phyloP scores from a whole-genome alignment of 2,888 invertebrate genomes.

The Meta bourneti region DNA sequence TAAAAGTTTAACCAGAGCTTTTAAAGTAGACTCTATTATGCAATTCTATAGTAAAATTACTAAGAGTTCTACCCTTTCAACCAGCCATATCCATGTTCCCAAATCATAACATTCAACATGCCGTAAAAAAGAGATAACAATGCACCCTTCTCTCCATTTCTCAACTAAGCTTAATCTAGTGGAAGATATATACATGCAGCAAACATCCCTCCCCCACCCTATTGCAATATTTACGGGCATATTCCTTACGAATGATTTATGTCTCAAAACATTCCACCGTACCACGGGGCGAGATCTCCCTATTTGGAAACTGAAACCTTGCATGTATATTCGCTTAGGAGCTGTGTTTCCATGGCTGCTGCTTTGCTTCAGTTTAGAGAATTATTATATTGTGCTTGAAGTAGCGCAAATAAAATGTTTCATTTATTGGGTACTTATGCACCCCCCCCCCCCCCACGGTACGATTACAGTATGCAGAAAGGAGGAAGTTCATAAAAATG shows the following conservation, averaged over 20 bases:
- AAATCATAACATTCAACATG: slow-evolving; percentile 15
- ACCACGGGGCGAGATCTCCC: neutral
- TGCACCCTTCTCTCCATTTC: slow-evolving; percentile 7
- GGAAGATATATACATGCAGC: slow-evolving; percentile 15
- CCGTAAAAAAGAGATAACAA: slow-evolving; percentile 34
- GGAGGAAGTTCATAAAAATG: slow-evolving; percentile 44
- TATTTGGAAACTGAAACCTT: slow-evolving; percentile 6
- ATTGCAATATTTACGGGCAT: slow-evolving; percentile 37
- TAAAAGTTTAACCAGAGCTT: no score
- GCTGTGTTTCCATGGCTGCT: neutral
- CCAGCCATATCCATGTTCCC: neutral
- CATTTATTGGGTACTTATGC: slow-evolving; percentile 43
- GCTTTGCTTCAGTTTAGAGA: neutral
- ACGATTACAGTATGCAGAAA: slow-evolving; percentile 3
- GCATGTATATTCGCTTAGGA: neutral
- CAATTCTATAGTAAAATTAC: no score
- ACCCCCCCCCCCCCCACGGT: neutral
- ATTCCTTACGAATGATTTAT: slow-evolving; percentile 37
- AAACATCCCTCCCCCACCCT: neutral
- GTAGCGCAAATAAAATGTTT: slow-evolving; percentile 48
- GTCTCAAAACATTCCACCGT: neutral
- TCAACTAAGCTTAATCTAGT: slow-evolving; percentile 46
- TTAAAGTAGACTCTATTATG: no score
- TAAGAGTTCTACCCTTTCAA: no score
- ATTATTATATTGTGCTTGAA: slow-evolving; percentile 41